Evolutionary conservation across 2,113 vertebrate species (phyloP).

Genomic region (Psilopsiagon aymara): DNA sequence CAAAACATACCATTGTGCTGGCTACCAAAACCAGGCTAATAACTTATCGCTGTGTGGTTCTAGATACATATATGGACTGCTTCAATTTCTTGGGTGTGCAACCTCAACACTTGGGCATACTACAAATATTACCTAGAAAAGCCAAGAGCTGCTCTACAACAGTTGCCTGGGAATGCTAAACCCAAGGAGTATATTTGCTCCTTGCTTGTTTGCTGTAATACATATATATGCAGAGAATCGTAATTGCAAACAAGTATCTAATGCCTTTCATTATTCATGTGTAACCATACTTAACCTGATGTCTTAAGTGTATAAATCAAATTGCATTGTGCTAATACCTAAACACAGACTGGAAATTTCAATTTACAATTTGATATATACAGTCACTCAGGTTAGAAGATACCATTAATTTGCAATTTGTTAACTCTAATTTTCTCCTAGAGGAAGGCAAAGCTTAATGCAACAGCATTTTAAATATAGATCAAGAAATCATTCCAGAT

Average conservation of each 20-base stretch:
- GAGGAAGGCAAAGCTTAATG: not conserved
- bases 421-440: not conserved
- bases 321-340: not conserved
- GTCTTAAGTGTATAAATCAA: slow-evolving; percentile 8
- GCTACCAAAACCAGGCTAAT: not conserved
- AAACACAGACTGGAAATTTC: slow-evolving; percentile 28
- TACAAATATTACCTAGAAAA: not conserved
- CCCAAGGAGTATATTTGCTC: not conserved
- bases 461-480: not conserved
- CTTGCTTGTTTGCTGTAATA: not conserved
- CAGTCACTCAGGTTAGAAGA: not conserved
- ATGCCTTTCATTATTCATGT: not conserved
- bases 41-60: not conserved
- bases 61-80: not conserved
- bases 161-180: not conserved
- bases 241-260: not conserved
- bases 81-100: not conserved
- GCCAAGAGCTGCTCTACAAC: not conserved
- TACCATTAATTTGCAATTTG: slow-evolving; percentile 1
- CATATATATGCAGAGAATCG: not conserved
- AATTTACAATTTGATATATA: slow-evolving; percentile 11
- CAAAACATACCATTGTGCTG: not conserved
- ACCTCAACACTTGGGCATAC: not conserved
- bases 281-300: not conserved
- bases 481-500: not conserved